Evolutionary conservation across 2,797 vertebrate species (phyloP), one percentile per base, ranked within the genome.

Genomic region (Paramormyrops hopkinsi): DNA sequence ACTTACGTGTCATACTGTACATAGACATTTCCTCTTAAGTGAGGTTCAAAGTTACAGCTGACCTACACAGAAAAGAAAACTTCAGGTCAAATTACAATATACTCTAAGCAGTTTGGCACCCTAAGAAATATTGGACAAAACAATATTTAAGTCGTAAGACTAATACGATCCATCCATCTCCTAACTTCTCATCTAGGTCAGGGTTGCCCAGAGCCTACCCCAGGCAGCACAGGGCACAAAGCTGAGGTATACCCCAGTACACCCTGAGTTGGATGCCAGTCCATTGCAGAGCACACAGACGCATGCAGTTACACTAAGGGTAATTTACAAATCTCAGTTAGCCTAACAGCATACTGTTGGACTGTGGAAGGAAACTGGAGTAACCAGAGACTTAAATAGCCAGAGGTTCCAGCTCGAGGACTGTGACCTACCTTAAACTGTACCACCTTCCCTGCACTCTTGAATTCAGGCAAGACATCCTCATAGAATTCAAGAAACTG

Each of bases 21-120:
- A n/a, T 99, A 99, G 4, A 99, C 98, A 0, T 99, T 99, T 94
- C 99, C 99, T 94, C 98, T 96, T 91, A 99, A 95, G 90, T 99
- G 99, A 86, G 97, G 97, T 92, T 99, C 98, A 19, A 97, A 96
- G 94, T 99, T 99, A 94, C 99, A 99, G 94, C 98, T 99, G 92
- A 99, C 98, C 99, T 99, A 90, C 88, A 89, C 91, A 91, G 89
- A 89, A 85, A 56, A 88, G n/a, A 83, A 46, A 87, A 89, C 2
- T 22, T 54, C 19, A 44, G 73, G 73, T 51, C 7, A 54, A 59
- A n/a, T n/a, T 41, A 51, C 44, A 84, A 84, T 50, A 48, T 85
- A 85, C n/a, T 22, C n/a, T 22, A 22, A 50, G 41, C 19, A 2
- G 22, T 85, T 14, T 51, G 9, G 44, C 22, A n/a, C 73, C 14